Conservation (phyloP, 2,113 vertebrate species). For the Vulpes vulpes region DNA sequence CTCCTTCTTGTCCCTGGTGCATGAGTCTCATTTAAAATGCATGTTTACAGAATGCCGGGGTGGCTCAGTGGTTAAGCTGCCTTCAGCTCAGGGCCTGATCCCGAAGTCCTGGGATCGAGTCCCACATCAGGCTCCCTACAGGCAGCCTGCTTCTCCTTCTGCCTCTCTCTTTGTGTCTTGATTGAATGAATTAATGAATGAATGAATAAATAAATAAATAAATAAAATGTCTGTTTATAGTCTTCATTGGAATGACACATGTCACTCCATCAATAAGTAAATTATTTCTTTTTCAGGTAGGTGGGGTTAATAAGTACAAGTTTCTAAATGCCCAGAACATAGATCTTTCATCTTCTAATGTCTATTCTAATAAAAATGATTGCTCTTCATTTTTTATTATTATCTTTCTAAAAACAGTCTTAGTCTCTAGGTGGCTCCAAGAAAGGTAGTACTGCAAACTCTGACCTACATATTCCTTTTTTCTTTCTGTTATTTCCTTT, state of each 20-base stretch:
- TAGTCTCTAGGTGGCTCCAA: not conserved
- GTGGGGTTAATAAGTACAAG: not conserved
- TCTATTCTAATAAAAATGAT: not conserved
- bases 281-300: slow-evolving; percentile 1
- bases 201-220: too few relatives aligned
- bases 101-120: too few relatives aligned
- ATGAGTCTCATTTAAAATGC: not conserved
- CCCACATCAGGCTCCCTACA: too few relatives aligned
- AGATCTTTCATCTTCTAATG: not conserved
- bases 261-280: not conserved
- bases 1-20: not conserved
- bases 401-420: not conserved
- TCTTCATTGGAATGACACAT: not conserved
- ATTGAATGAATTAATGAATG: too few relatives aligned
- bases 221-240: not conserved
- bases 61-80: too few relatives aligned
- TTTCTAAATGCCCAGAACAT: not conserved
- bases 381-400: not conserved
- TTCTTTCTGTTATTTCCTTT: not conserved
- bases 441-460: not conserved
- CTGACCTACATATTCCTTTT: not conserved
- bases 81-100: too few relatives aligned
- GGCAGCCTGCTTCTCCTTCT: too few relatives aligned
- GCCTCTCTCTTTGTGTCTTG: too few relatives aligned
- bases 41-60: too few relatives aligned